Evolutionary conservation across 1,140 invertebrate genomes (phyloP).

Genomic region (Anthonomus grandis): DNA sequence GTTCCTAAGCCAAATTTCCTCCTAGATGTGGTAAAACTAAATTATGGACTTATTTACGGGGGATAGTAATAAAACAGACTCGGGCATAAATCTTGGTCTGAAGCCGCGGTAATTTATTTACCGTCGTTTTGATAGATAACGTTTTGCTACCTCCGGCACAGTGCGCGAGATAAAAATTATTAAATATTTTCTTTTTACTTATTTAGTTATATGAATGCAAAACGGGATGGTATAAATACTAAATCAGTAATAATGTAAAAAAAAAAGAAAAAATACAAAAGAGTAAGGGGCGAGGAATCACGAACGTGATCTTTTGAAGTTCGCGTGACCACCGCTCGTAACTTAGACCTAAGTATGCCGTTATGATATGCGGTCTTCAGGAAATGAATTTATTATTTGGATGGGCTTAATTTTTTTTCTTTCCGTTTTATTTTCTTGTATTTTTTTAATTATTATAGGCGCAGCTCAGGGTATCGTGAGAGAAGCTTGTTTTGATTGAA

Average conservation of each 20-base stretch:
- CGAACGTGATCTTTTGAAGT: no score
- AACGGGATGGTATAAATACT: no score
- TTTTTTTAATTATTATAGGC: slow-evolving; percentile 5
- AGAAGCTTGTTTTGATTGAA: no score
- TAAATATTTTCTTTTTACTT: no score
- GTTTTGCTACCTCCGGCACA: no score
- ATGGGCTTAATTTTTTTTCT: slow-evolving; percentile 9
- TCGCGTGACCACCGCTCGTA: slow-evolving; percentile 4
- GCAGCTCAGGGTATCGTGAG: background rate
- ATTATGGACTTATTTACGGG: slow-evolving; percentile 37
- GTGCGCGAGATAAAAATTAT: no score
- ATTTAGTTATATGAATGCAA: no score
- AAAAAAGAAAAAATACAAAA: no score
- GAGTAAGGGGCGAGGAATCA: no score
- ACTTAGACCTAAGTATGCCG: slow-evolving; percentile 9
- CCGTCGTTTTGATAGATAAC: slow-evolving; percentile 34
- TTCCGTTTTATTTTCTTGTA: background rate
- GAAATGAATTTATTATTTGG: slow-evolving; percentile 14
- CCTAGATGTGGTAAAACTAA: slow-evolving; percentile 27
- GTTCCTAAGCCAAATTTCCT: slow-evolving; percentile 12
- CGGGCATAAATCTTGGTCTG: slow-evolving; percentile 32
- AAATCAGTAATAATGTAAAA: no score
- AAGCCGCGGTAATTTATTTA: slow-evolving; percentile 33
- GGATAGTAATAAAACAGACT: slow-evolving; percentile 30
- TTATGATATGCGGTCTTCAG: slow-evolving; percentile 14